Conservation (phyloP, 2,888 invertebrate species). For the Coleophora flavipennella region DNA sequence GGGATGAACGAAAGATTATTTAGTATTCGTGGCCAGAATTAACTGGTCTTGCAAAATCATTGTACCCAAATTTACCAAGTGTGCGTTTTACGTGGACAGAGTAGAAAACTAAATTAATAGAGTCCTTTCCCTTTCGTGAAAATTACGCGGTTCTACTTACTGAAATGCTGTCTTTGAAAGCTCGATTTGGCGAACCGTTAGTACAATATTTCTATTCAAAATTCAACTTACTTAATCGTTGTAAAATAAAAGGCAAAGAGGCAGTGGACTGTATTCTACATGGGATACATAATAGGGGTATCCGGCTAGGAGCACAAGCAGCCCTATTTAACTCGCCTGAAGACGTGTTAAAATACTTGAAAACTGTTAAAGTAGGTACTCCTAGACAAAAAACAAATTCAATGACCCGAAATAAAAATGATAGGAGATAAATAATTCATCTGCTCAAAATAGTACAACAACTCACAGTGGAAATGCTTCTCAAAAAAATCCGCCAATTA, state of each 20-base stretch:
- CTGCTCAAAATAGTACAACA: not conserved
- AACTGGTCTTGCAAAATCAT: conserved; percentile 10
- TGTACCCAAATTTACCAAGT: conserved; percentile 14
- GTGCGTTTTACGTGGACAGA: conserved; percentile 14
- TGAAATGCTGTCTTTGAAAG: conserved; percentile 11
- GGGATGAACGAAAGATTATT: conserved; percentile 1
- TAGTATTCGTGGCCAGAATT: conserved; percentile 5
- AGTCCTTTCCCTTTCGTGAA: conserved; percentile 12
- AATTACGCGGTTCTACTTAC: conserved; percentile 14
- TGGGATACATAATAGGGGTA: not conserved
- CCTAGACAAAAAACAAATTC: not conserved
- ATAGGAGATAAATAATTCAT: not conserved
- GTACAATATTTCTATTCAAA: conserved; percentile 13
- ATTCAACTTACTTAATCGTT: conserved; percentile 13
- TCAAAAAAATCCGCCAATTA: not conserved
- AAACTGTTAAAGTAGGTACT: not conserved
- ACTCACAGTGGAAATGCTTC: too few relatives aligned
- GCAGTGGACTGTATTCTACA: conserved; percentile 10
- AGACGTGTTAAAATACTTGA: not conserved
- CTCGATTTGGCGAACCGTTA: not conserved
- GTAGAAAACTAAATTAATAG: conserved; percentile 16
- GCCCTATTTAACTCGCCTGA: not conserved
- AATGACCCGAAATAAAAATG: not conserved
- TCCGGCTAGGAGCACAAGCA: not conserved
- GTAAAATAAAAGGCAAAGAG: conserved; percentile 10